phyloP scores from a whole-genome alignment of 1,140 invertebrate species.

The Lucilia cuprina region DNA sequence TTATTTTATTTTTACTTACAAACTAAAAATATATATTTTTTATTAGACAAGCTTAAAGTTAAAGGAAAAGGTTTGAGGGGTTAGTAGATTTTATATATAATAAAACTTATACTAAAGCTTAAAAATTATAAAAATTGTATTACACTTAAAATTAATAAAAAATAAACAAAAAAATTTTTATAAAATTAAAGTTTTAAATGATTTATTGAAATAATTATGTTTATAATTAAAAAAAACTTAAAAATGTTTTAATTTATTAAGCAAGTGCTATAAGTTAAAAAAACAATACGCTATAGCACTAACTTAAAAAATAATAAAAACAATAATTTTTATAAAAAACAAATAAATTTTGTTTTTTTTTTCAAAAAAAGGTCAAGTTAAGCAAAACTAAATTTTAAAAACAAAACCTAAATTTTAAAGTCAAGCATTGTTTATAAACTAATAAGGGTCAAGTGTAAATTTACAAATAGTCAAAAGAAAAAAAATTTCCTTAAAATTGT shows the following conservation, averaged over 20 bases:
- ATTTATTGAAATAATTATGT: background rate
- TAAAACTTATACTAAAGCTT: constrained; percentile 25
- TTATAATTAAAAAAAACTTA: too few relatives aligned
- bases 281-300: background rate
- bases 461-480: background rate
- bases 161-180: background rate
- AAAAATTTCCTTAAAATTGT: background rate
- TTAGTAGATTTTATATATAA: background rate
- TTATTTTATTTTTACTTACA: background rate
- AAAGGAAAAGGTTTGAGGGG: background rate
- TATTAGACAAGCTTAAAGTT: background rate
- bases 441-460: constrained; percentile 6
- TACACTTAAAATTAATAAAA: background rate
- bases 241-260: too few relatives aligned
- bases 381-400: background rate
- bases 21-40: background rate
- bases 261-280: background rate
- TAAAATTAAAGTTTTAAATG: background rate
- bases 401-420: background rate
- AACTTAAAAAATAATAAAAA: background rate
- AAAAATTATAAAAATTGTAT: background rate
- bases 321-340: background rate
- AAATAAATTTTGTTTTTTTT: background rate
- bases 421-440: background rate
- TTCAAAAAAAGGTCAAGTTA: background rate